Base-by-base conservation (phyloP, 2,888 invertebrate genomes). In the Thymelicus acteon region DNA sequence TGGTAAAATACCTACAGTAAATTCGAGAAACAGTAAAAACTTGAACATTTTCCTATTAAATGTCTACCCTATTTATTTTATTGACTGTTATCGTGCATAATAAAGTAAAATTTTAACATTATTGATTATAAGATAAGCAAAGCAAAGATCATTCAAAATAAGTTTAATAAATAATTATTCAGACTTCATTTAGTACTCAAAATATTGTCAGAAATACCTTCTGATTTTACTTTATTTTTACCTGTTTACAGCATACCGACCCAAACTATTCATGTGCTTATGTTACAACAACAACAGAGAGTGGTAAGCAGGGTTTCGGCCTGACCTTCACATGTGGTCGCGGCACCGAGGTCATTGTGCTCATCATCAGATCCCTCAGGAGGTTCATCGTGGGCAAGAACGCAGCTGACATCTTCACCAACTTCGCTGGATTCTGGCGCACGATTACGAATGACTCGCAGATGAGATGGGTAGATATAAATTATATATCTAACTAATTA, bases 201-300 rank as follows among this genome's bases (percentile, higher is more conserved):
- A 19, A 19, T 19, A 19, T 19, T 19, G 19, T 19, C 19, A 19
- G 2, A 19, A 19, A 19, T 19, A 39, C 39, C 39, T 39, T 2
- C 39, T 39, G 39, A 24, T 44, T 24, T 40, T 61, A 31, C 44
- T 24, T 40, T 61, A 31, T 5, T 19, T 60, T n/a, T 57, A 12
- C n/a, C 49, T 13, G 8, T 60, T 69, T 72, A 62, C 64, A 97
- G 98, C 98, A 98, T 81, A 96, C 95, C 0, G 97, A 98, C 89
- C 98, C 98, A 0, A 97, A 98, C 89, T 98, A 98, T 87, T 98
- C 98, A 0, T 97, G 97, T 80, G 97, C 97, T 0, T 98, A 98
- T 87, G 98, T 98, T n/a, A 96, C 96, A 2, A 88, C 97, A n/a
- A 95, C 93, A 74, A 96, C 97, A 0, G 94, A 94, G 58, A 94